A percentile compares a stretch with the other conserved stretches of the same genome.
phyloP scores from a whole-genome alignment of 2,888 invertebrate species.

The Tenthredo notha region DNA sequence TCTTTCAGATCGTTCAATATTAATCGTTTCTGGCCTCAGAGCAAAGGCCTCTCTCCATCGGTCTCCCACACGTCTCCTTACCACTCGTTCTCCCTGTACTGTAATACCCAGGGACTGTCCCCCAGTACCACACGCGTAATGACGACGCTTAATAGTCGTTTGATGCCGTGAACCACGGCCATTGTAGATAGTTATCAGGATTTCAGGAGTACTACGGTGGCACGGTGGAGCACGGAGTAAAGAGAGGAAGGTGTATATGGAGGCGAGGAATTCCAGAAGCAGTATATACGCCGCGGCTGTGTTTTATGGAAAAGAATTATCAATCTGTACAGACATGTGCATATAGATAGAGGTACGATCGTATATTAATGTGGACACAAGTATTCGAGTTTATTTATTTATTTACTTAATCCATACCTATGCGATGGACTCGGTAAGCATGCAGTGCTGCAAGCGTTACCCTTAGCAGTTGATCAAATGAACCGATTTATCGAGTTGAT shows the following conservation, averaged over 20 bases:
- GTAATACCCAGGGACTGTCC: slow-evolving; percentile 55
- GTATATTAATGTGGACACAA: background rate
- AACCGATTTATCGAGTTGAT: background rate
- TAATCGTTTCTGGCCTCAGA: slow-evolving; percentile 71
- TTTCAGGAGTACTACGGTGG: slow-evolving; percentile 43
- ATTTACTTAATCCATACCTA: background rate
- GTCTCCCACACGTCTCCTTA: slow-evolving; percentile 56
- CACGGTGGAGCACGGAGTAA: background rate
- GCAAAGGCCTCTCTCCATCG: slow-evolving; percentile 60
- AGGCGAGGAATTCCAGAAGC: slow-evolving; percentile 48
- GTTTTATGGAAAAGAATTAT: slow-evolving; percentile 48
- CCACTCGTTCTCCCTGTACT: slow-evolving; percentile 11
- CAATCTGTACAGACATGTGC: slow-evolving; percentile 15
- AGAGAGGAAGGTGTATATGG: slow-evolving; percentile 21
- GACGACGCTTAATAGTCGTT: slow-evolving; percentile 55
- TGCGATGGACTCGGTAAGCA: background rate
- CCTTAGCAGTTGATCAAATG: background rate
- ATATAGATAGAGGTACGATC: background rate
- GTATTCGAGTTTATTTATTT: background rate
- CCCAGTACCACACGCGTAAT: slow-evolving; percentile 56
- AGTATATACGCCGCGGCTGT: slow-evolving; percentile 23
- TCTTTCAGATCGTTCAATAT: slow-evolving; percentile 71
- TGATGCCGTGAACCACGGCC: slow-evolving; percentile 55
- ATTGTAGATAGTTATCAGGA: slow-evolving; percentile 54
- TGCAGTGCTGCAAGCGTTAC: background rate